Conservation (phyloP, 2,888 invertebrate genomes). For the Trissoscelio sp. region DNA sequence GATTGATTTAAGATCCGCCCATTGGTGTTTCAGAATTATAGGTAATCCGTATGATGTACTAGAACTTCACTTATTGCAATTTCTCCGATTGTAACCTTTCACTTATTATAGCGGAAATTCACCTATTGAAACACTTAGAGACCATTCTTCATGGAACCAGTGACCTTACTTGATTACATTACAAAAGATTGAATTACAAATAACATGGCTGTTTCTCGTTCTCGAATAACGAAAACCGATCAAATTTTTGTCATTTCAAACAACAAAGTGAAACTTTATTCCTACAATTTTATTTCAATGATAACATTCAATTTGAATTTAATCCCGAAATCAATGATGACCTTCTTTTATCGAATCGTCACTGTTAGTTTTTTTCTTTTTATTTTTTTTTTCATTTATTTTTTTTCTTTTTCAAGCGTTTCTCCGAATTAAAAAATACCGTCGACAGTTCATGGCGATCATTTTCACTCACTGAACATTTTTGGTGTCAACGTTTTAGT, state of each 20-base stretch:
- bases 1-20: conserved; percentile 27
- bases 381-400: too few species aligned
- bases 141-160: conserved; percentile 14
- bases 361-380: too few species aligned
- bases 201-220: not conserved
- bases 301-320: not conserved
- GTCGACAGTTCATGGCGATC: not conserved
- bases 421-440: not conserved
- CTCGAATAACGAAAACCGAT: not conserved
- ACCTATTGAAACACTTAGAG: conserved; percentile 46
- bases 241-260: not conserved
- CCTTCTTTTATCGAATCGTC: not conserved
- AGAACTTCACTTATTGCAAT: conserved; percentile 58
- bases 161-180: conserved; percentile 19
- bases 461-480: conserved; percentile 7
- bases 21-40: conserved; percentile 18
- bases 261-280: not conserved
- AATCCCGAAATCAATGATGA: not conserved
- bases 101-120: conserved; percentile 58
- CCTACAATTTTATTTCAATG: not conserved
- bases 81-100: conserved; percentile 65
- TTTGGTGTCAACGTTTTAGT: not conserved
- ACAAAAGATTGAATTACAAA: conserved; percentile 33
- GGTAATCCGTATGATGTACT: conserved; percentile 26
- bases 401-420: not conserved